Percentiles rank a stretch among this genome's conserved stretches.
phyloP scores from a whole-genome alignment of 1,140 invertebrate species.

The Neodiprion lecontei region DNA sequence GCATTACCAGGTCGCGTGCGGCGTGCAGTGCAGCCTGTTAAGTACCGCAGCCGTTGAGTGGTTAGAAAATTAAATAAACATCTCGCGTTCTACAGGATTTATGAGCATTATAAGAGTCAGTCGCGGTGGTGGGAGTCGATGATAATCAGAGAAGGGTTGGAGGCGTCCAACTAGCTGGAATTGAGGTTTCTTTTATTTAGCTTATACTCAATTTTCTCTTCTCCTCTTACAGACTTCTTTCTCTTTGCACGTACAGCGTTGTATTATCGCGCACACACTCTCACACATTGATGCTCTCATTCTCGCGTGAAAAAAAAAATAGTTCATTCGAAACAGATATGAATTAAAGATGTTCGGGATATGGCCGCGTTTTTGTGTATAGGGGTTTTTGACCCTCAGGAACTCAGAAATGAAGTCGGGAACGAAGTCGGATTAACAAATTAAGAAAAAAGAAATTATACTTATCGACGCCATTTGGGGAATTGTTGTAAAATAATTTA shows the following conservation, averaged over 20 bases:
- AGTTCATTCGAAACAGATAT: no score
- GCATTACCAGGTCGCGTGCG: not conserved
- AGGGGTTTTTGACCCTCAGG: no score
- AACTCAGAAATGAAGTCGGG: no score
- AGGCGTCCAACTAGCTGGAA: not conserved
- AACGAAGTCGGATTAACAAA: no score
- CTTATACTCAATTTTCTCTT: not conserved
- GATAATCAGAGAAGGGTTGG: not conserved
- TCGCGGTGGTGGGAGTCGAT: not conserved
- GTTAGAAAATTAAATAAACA: conserved; percentile 6
- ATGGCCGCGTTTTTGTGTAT: no score
- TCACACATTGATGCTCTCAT: not conserved
- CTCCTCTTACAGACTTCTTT: not conserved
- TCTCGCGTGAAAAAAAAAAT: no score
- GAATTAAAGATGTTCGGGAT: no score
- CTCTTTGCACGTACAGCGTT: not conserved
- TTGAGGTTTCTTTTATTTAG: not conserved
- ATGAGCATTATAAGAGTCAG: not conserved
- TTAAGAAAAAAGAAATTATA: no score
- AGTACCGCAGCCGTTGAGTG: not conserved
- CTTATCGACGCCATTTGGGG: no score
- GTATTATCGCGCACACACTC: not conserved
- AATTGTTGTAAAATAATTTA: no score
- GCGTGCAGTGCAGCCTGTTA: not conserved
- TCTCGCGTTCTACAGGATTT: not conserved